phyloP scores from a whole-genome alignment of 2,888 invertebrate species.

The Parnassius smintheus region DNA sequence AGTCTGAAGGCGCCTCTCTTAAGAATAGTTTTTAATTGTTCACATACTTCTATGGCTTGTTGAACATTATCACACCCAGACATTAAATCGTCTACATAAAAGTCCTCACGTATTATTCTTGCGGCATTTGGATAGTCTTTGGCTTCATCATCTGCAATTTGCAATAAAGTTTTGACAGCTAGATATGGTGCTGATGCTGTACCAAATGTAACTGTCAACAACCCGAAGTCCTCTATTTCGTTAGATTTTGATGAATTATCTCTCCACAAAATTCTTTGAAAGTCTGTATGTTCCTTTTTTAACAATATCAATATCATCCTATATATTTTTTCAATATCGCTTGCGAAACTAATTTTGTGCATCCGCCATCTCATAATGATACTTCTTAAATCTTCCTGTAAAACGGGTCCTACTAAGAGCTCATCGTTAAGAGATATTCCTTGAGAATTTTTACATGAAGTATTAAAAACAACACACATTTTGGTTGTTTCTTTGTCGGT shows the following conservation, averaged over 20 bases:
- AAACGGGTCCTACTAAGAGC: too few species aligned
- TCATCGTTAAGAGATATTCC: too few species aligned
- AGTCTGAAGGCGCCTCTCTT: too few species aligned
- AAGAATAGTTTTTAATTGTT: too few species aligned
- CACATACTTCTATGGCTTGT: too few species aligned
- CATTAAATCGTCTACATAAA: conserved; percentile 7
- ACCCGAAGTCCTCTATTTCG: background rate
- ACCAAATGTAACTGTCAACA: background rate
- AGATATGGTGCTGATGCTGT: conserved; percentile 10
- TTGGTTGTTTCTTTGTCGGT: conserved; percentile 5
- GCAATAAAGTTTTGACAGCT: background rate
- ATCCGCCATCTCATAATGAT: background rate
- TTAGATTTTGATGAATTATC: background rate
- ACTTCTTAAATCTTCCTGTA: background rate
- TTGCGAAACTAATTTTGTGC: background rate
- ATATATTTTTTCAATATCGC: background rate
- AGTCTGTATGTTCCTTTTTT: background rate
- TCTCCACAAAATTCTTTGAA: background rate
- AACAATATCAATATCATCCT: background rate
- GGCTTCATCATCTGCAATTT: conserved; percentile 5
- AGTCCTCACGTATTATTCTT: background rate
- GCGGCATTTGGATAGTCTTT: background rate
- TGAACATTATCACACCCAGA: background rate
- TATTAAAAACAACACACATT: background rate
- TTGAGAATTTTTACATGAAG: background rate